phyloP scores from a whole-genome alignment of 2,797 vertebrate genomes.

The Syngnathus acus region DNA sequence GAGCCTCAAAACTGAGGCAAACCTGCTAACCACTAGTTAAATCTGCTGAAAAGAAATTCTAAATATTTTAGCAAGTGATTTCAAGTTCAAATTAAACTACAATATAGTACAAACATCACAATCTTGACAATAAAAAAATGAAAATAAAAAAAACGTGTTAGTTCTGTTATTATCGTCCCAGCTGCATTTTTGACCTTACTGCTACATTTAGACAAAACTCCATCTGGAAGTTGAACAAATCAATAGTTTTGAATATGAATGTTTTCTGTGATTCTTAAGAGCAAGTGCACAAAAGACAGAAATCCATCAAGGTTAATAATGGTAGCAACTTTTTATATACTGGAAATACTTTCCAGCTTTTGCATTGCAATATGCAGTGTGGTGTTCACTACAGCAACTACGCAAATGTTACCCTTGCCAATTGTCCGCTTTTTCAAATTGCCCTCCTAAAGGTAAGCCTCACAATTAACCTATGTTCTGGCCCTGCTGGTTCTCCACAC shows the following conservation, averaged over 20 bases:
- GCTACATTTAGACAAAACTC: background rate
- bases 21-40: background rate
- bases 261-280: background rate
- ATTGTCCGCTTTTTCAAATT: constrained; percentile 33
- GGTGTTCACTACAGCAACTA: background rate
- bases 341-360: background rate
- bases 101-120: too few relatives aligned
- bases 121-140: too few relatives aligned
- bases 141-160: background rate
- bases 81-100: background rate
- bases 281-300: background rate
- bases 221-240: background rate
- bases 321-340: too few relatives aligned
- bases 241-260: background rate
- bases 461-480: constrained; percentile 46
- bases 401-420: background rate
- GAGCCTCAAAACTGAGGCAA: background rate
- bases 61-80: background rate
- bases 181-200: background rate
- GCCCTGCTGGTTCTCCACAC: constrained; percentile 31
- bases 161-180: background rate
- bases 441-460: constrained; percentile 35
- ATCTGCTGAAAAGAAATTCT: background rate
- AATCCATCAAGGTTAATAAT: background rate
- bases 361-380: background rate